A percentile compares a stretch with the other conserved stretches of the same genome.
Conservation (phyloP, 30 jellyfish, hydroid and myxozoan species). For the Catostylus mosaicus region DNA sequence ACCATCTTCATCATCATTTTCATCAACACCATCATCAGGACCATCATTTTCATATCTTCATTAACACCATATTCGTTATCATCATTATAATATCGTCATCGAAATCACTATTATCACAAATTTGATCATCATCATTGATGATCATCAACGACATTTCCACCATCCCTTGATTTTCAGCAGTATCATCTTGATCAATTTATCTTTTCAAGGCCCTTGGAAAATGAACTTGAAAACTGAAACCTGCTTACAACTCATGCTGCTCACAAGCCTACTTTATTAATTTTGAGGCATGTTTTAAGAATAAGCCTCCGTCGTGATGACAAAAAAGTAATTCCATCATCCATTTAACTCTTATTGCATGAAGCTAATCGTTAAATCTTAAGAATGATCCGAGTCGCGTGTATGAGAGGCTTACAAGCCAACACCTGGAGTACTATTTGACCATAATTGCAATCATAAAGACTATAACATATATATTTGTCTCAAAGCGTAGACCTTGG, state of each 20-base stretch:
- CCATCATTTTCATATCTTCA: neutral
- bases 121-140: neutral
- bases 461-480: no score
- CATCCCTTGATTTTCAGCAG: no score
- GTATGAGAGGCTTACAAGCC: neutral
- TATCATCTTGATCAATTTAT: no score
- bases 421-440: neutral
- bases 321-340: neutral
- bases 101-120: neutral
- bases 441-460: no score
- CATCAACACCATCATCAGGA: neutral
- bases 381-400: conserved; percentile 1
- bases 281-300: no score
- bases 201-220: no score
- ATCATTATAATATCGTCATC: neutral
- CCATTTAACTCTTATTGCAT: neutral
- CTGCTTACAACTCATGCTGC: no score
- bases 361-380: neutral
- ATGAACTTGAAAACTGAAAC: no score
- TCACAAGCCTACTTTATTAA: no score
- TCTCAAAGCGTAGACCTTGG: no score
- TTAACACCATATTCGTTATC: neutral
- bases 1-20: no score
- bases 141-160: no score
- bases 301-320: neutral